Evolutionary conservation across 2,113 vertebrate species (phyloP), one percentile per base, ranked within the genome.

Genomic region (Mastomys coucha): DNA sequence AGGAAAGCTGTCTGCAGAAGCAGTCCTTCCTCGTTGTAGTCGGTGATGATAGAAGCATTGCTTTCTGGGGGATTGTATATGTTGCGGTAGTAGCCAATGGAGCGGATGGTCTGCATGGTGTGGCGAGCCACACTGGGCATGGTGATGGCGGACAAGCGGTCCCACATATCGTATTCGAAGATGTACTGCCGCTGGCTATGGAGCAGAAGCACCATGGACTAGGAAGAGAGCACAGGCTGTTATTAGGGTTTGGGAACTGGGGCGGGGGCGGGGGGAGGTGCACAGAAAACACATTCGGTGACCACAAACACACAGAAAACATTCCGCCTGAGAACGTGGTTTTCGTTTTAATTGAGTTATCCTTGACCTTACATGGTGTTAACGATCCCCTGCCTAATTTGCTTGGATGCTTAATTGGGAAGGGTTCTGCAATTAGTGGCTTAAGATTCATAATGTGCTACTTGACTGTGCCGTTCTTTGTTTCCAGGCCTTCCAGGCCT

Each of bases 181-280:
- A 99, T 99, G 98, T 99, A 99, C 97, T 99, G 99, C 75, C 99
- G 98, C 97, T 99, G 99, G 98, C 99, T 99, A 97, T 99, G 99
- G 77, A 99, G 99, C 98, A 99, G 99, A 77, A 99, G 99, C 86
- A 99, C 99, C 99, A 99, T 99, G 96, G 99, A 99, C 99, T 99
- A 98, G 45, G 98, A 97, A 97, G 97, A 95, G 97, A 98, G 91
- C 94, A 97, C 96, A 96, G n/a, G 93, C 93, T 97, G 98, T 98
- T 96, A 98, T 33, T 95, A 77, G 96, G 97, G 98, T 96, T 91
- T 39, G 31, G 12, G 97, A 97, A 96, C 20, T 7, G 78, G 33
- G 31, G 51, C 12, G 77, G 28, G 3, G 45, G 76, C 3, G 17
- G 49, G 76, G 0, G 76, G 31, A 11, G 9, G 1, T 10, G 8